Base-by-base conservation (phyloP, 2,113 vertebrate genomes). In the Apteryx owenii region DNA sequence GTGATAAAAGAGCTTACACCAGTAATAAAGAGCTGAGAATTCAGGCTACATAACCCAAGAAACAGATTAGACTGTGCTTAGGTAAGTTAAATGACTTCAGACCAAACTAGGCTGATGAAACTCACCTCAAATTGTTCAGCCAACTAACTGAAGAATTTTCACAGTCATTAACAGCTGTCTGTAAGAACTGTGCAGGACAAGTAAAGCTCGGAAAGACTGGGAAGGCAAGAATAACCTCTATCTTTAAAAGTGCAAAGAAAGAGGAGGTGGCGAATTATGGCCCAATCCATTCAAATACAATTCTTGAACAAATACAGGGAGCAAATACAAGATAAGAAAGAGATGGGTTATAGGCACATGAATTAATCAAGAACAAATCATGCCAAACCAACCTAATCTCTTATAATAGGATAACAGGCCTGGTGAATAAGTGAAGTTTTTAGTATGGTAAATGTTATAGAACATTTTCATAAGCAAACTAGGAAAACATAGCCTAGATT, bases 361-460 rank as follows among this genome's bases (percentile, higher is more conserved):
- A n/a, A 95, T 92, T 86, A 78, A 92, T 83, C 40, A 62, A 93
- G 54, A 90, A 69, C 25, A 72, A 80, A 60, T 77, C 6, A 80
- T 70, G 83, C 17, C 44, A 90, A 88, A 83, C 17, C 29, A 85
- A 73, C 9, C 3, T 25, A 18, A 40, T 88, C 88, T 86, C 40
- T 81, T 83, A 29, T 50, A 69, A 53, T 12, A 88, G 44, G 22
- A 40, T 81, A 88, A 66, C 15, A 73, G 44, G 40, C 9, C 50
- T 78, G 80, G 50, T 33, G 33, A 92, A 78, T 14, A 20, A 86
- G 15, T 50, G 26, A 90, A 77, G 20, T n/a, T 83, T 80, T 81
- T 62, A 26, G 13, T 40, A 26, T 16, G 12, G 29, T 22, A 85
- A 85, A 68, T 23, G 8, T 66, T 83, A 65, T 31, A 60, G 73